Conservation (phyloP, 2,113 vertebrate species). For the Pycnonotus jocosus region DNA sequence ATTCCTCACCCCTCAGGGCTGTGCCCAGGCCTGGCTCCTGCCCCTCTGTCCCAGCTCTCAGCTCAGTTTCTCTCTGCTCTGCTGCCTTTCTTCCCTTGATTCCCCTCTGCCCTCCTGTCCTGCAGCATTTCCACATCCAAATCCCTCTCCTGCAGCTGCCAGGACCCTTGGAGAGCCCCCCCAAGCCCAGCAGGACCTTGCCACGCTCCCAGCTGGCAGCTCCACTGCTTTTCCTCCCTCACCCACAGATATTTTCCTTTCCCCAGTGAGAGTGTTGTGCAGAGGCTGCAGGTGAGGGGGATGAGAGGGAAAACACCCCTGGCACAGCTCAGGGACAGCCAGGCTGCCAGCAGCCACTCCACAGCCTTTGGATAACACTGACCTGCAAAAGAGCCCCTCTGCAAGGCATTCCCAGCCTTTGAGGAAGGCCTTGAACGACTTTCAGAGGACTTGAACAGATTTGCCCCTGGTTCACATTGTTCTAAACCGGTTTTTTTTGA, state of each 20-base stretch:
- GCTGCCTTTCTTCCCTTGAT: rapidly evolving
- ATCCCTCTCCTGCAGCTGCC: neutral
- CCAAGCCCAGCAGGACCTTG: no score
- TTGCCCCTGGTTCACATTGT: neutral
- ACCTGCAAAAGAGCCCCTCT: neutral
- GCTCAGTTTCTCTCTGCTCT: neutral
- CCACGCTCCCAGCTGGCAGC: neutral
- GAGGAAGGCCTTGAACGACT: neutral
- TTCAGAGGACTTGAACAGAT: neutral
- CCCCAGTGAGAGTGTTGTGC: no score
- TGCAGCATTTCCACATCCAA: neutral
- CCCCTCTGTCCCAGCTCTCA: neutral
- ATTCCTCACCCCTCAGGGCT: neutral
- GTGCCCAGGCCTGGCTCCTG: neutral
- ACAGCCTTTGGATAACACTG: neutral
- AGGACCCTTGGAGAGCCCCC: neutral
- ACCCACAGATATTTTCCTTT: neutral
- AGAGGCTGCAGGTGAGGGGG: neutral
- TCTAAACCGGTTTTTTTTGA: neutral
- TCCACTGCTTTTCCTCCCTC: neutral
- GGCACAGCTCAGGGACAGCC: neutral
- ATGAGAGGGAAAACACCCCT: neutral
- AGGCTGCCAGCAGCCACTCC: neutral
- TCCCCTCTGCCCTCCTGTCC: neutral
- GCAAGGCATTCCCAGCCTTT: neutral